These are phyloP conservation scores for Anadara kagoshimensis DNA, from an alignment of 1,140 invertebrate species.

Conservation along the genomic window DNA sequence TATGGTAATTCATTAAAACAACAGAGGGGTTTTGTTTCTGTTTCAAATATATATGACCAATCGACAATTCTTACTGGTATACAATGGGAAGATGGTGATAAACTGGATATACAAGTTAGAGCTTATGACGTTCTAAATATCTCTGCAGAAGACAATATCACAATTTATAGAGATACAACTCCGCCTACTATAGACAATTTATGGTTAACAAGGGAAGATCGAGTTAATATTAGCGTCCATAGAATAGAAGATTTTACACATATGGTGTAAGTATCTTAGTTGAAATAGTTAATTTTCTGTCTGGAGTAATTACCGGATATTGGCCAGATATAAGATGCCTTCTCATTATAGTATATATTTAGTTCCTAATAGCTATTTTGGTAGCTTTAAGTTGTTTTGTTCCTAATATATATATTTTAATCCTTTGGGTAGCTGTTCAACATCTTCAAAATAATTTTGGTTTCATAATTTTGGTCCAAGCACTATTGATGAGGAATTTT, in stretches of 20 bases:
- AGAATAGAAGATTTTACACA: constrained; percentile 29
- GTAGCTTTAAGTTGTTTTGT: too few species aligned
- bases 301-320: too few species aligned
- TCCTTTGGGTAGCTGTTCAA: too few species aligned
- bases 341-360: too few species aligned
- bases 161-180: constrained; percentile 27
- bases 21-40: constrained; percentile 4
- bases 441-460: too few species aligned
- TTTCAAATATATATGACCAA: constrained; percentile 29
- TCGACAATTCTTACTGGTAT: not conserved
- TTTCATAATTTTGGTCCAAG: too few species aligned
- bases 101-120: constrained; percentile 9
- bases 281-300: too few species aligned
- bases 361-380: too few species aligned
- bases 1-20: constrained; percentile 15
- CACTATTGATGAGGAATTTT: too few species aligned
- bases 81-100: constrained; percentile 35
- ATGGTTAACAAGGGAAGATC: constrained; percentile 34
- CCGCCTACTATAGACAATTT: constrained; percentile 30
- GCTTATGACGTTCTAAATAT: constrained; percentile 21
- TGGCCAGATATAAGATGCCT: too few species aligned
- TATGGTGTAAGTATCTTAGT: constrained; percentile 33
- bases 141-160: constrained; percentile 8
- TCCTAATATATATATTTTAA: too few species aligned
- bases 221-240: constrained; percentile 29